These are phyloP conservation scores for Scomber colias DNA, from an alignment of 2,113 vertebrate genomes.

Conservation along the genomic window DNA sequence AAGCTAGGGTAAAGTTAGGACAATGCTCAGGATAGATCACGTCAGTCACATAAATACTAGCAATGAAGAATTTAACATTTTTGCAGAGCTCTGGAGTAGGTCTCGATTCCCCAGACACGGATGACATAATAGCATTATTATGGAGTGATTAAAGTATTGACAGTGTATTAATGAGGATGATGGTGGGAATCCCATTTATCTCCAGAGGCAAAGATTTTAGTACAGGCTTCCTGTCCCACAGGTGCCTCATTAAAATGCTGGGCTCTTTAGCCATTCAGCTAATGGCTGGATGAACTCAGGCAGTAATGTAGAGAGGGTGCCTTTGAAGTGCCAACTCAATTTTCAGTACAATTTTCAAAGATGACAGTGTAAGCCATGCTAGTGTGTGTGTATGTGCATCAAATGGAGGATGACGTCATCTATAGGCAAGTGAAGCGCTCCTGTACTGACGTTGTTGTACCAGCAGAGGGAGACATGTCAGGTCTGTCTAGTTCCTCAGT, in stretches of 20 bases:
- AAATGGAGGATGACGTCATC: slow-evolving; percentile 58
- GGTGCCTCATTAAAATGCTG: slow-evolving; percentile 79
- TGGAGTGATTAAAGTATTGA: slow-evolving; percentile 73
- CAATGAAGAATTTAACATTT: not conserved
- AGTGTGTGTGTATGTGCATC: slow-evolving; percentile 1
- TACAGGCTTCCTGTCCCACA: slow-evolving; percentile 60
- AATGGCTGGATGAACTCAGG: slow-evolving; percentile 57
- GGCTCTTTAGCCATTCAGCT: slow-evolving; percentile 61
- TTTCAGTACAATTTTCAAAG: slow-evolving; percentile 42
- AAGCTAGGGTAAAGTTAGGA: not conserved
- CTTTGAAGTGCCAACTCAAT: slow-evolving; percentile 68
- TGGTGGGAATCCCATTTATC: slow-evolving; percentile 71
- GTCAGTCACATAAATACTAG: slow-evolving; percentile 12
- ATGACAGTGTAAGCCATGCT: slow-evolving; percentile 30
- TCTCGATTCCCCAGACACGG: slow-evolving; percentile 35
- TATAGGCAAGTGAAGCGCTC: slow-evolving; percentile 40
- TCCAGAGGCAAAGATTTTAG: slow-evolving; percentile 45
- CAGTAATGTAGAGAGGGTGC: slow-evolving; percentile 47
- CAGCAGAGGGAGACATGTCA: slow-evolving; percentile 71
- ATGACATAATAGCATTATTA: slow-evolving; percentile 65
- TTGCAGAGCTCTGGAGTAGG: not conserved
- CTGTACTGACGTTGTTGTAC: slow-evolving; percentile 28
- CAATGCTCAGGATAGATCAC: not conserved
- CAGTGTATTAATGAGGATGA: slow-evolving; percentile 74
- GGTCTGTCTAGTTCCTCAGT: not conserved